Percentiles rank a stretch among this genome's conserved stretches.
Evolutionary conservation across 2,797 vertebrate genomes (phyloP).

Genomic region (Melanotaenia maccullochi): DNA sequence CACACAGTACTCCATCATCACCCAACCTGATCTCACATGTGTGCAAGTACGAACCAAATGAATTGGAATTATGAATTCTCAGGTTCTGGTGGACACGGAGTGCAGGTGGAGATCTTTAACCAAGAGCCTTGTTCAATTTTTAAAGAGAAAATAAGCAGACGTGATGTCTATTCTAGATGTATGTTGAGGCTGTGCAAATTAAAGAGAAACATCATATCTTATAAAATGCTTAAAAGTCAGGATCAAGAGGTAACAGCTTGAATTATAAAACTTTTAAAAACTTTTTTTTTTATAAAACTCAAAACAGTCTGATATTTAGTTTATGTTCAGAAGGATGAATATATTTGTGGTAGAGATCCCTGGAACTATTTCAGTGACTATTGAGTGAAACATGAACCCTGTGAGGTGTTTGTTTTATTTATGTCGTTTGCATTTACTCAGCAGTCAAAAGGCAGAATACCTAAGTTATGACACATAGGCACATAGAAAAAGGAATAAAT

Average conservation of each 20-base stretch:
- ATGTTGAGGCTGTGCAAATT: neutral
- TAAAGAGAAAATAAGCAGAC: too few species aligned
- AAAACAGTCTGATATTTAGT: constrained; percentile 20
- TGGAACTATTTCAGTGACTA: constrained; percentile 14
- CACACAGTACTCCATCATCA: neutral
- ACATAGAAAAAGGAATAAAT: constrained; percentile 7
- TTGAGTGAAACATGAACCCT: constrained; percentile 17
- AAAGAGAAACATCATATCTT: neutral
- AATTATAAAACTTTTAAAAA: too few species aligned
- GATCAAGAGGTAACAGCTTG: too few species aligned
- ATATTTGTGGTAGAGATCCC: constrained; percentile 32
- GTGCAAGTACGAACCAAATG: neutral
- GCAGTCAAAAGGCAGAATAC: constrained; percentile 4
- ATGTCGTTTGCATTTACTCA: constrained; percentile 9
- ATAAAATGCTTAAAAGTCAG: neutral
- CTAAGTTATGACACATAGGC: constrained; percentile 21
- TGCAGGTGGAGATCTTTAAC: too few species aligned
- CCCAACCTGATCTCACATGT: neutral
- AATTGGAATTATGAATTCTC: neutral
- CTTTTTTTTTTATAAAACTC: constrained; percentile 1
- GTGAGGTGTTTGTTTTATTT: neutral
- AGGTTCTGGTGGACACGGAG: neutral
- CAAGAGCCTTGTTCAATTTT: too few species aligned
- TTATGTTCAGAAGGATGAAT: constrained; percentile 39
- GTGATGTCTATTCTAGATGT: too few species aligned